phyloP scores from a whole-genome alignment of 2,797 vertebrate species.

The Syngnathus rostellatus region DNA sequence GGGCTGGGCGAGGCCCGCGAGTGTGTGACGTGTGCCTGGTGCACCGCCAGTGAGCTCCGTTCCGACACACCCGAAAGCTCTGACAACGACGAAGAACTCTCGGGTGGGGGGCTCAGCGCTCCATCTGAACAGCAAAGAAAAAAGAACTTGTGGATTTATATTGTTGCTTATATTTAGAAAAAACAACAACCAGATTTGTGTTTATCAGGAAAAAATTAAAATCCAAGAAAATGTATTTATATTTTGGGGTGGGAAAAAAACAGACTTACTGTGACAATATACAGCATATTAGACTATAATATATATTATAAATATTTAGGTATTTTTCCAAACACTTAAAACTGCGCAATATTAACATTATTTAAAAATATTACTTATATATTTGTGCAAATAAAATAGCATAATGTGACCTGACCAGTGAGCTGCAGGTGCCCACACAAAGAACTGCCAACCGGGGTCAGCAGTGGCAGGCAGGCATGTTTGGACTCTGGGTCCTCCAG shows the following conservation, averaged over 20 bases:
- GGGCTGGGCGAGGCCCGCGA: conserved; percentile 63
- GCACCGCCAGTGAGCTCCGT: conserved; percentile 72
- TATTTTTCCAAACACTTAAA: too few species aligned
- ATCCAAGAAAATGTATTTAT: too few species aligned
- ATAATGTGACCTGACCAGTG: conserved; percentile 85
- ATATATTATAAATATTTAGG: too few species aligned
- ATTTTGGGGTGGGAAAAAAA: too few species aligned
- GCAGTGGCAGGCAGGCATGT: conserved; percentile 83
- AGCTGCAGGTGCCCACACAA: conserved; percentile 86
- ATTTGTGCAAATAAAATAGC: neutral
- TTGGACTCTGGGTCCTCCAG: conserved; percentile 85
- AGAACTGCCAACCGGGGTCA: conserved; percentile 78
- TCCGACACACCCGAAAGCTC: conserved; percentile 71
- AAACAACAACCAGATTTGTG: neutral
- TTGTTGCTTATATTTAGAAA: neutral
- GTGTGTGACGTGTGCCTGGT: conserved; percentile 74
- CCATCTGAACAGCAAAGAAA: conserved; percentile 67
- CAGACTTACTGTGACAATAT: too few species aligned
- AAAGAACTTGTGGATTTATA: neutral
- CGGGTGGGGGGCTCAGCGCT: conserved; percentile 72
- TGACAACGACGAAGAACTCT: conserved; percentile 65
- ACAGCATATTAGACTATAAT: too few species aligned
- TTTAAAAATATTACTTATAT: too few species aligned
- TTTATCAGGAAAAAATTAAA: too few species aligned
- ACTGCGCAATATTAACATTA: neutral